Evolutionary conservation across 2,888 invertebrate species (phyloP).

Genomic region (Eupsilia transversa): DNA sequence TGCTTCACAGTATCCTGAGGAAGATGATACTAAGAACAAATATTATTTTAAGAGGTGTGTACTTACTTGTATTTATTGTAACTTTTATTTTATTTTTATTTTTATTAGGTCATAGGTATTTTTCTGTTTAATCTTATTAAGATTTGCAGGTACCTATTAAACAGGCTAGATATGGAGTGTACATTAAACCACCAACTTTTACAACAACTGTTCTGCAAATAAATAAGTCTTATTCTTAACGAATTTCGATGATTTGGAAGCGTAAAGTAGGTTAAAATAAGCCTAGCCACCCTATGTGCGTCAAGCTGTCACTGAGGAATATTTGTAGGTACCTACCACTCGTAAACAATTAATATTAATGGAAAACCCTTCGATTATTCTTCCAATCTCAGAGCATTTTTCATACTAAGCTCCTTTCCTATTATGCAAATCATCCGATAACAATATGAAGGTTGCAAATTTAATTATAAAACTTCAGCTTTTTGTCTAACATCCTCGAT

Average conservation of each 20-base stretch:
- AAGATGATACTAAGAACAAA: too few relatives aligned
- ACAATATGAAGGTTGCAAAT: slow-evolving; percentile 41
- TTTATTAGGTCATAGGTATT: too few relatives aligned
- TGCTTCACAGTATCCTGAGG: too few relatives aligned
- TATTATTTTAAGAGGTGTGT: too few relatives aligned
- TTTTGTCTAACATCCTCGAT: slow-evolving; percentile 43
- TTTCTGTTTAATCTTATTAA: too few relatives aligned
- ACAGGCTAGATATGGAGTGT: too few relatives aligned
- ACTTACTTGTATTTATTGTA: too few relatives aligned
- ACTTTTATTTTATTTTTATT: too few relatives aligned
- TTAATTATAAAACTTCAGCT: slow-evolving; percentile 21
- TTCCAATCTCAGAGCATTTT: slow-evolving; percentile 32
- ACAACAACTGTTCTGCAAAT: too few relatives aligned
- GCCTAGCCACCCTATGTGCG: background rate
- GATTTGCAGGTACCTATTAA: too few relatives aligned
- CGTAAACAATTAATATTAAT: slow-evolving; percentile 11
- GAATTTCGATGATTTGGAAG: background rate
- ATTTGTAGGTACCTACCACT: background rate
- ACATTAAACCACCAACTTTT: too few relatives aligned
- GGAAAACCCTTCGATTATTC: slow-evolving; percentile 25
- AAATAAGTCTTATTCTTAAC: too few relatives aligned
- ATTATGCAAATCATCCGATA: slow-evolving; percentile 58
- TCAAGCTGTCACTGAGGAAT: background rate
- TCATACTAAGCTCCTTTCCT: slow-evolving; percentile 57
- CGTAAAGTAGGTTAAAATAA: background rate